Conservation (phyloP, 2,888 invertebrate genomes). For the Macaria notata region DNA sequence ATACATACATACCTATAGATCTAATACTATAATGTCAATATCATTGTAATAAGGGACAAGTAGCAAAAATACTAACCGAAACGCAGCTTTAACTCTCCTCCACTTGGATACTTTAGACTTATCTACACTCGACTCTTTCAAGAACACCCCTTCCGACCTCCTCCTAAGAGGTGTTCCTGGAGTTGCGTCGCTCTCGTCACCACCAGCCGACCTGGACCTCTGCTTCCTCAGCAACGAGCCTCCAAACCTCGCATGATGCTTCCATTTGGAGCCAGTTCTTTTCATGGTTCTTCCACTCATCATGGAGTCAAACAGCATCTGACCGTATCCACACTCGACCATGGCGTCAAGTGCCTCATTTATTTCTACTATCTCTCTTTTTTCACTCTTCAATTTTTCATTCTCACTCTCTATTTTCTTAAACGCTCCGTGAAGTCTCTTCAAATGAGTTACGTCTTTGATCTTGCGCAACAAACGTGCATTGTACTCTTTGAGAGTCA, state of each 20-base stretch:
- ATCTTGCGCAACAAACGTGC: constrained; percentile 85
- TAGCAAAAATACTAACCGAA: constrained; percentile 83
- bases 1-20: no score
- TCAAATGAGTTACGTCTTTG: constrained; percentile 87
- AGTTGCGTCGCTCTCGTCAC: constrained; percentile 79
- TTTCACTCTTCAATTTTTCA: constrained; percentile 60
- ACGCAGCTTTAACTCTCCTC: constrained; percentile 94
- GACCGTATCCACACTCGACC: constrained; percentile 83
- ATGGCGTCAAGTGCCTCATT: constrained; percentile 81
- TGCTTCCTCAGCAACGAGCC: constrained; percentile 81
- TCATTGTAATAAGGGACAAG: no score
- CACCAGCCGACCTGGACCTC: constrained; percentile 86
- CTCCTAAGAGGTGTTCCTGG: constrained; percentile 66
- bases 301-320: constrained; percentile 85
- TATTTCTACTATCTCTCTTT: constrained; percentile 62
- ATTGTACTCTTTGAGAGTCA: constrained; percentile 88
- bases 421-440: constrained; percentile 84
- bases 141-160: constrained; percentile 66
- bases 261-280: constrained; percentile 77
- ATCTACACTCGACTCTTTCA: constrained; percentile 62
- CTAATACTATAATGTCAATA: no score
- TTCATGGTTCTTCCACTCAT: constrained; percentile 80
- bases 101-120: constrained; percentile 90
- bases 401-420: constrained; percentile 73
- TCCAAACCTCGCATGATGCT: constrained; percentile 67